A percentile compares a stretch with the other conserved stretches of the same genome.
Evolutionary conservation across 2,113 vertebrate species (phyloP).

Genomic region (Myiagra hebetior): DNA sequence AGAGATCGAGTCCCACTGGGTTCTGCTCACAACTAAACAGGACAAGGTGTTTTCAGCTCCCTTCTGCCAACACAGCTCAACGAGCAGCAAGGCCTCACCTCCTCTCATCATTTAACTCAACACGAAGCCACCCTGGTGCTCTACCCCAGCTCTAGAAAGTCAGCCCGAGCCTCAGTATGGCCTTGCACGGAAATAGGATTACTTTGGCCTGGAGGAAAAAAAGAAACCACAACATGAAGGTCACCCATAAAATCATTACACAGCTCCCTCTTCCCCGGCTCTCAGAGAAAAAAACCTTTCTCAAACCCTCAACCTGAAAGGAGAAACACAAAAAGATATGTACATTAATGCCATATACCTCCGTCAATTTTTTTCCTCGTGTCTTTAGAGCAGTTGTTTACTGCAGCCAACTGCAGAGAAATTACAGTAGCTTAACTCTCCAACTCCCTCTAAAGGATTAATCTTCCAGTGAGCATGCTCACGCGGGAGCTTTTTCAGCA

Average conservation of each 20-base stretch:
- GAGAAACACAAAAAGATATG: constrained; percentile 31
- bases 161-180: background rate
- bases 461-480: constrained; percentile 62
- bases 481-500: constrained; percentile 41
- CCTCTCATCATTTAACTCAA: background rate
- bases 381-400: constrained; percentile 55
- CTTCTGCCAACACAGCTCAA: constrained; percentile 28
- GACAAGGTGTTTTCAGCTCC: background rate
- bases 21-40: background rate
- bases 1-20: background rate
- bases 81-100: background rate
- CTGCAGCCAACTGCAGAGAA: constrained; percentile 64
- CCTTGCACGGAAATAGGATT: constrained; percentile 44
- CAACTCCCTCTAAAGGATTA: constrained; percentile 66
- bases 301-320: constrained; percentile 29
- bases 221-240: constrained; percentile 55
- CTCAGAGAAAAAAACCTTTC: constrained; percentile 1
- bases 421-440: constrained; percentile 63
- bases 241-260: constrained; percentile 33
- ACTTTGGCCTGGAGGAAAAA: constrained; percentile 41
- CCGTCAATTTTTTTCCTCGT: constrained; percentile 51
- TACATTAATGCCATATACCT: constrained; percentile 23
- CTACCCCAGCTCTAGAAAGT: constrained; percentile 11
- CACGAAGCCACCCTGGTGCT: background rate
- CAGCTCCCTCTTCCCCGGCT: constrained; percentile 20